A percentile compares a stretch with the other conserved stretches of the same genome.
phyloP scores from a whole-genome alignment of 2,888 invertebrate genomes.

The Panopea generosa region DNA sequence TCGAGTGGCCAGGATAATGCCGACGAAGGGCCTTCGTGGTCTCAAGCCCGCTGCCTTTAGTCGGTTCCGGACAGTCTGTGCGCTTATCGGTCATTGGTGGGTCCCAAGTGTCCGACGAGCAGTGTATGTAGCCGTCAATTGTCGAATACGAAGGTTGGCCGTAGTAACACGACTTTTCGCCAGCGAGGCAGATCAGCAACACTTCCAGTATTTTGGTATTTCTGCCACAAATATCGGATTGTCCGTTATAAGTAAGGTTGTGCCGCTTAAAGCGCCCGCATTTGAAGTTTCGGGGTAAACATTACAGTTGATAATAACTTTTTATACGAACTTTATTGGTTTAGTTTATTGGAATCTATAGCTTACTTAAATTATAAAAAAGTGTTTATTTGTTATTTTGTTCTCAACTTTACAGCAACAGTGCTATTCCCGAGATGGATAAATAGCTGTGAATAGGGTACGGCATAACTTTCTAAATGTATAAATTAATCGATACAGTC shows the following conservation, averaged over 20 bases:
- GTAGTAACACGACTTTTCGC: slow-evolving; percentile 3
- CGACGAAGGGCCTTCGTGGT: slow-evolving; percentile 1
- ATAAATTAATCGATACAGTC: too few relatives aligned
- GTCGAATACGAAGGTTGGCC: slow-evolving; percentile 1
- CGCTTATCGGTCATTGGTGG: slow-evolving; percentile 1
- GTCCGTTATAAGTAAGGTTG: slow-evolving; percentile 3
- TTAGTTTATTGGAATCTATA: not conserved
- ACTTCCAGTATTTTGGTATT: slow-evolving; percentile 3
- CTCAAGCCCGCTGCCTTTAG: not conserved
- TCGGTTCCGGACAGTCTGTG: slow-evolving; percentile 1
- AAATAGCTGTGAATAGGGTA: slow-evolving; percentile 2
- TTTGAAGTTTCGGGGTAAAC: slow-evolving; percentile 1
- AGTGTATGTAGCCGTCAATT: slow-evolving; percentile 3
- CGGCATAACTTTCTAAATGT: slow-evolving; percentile 1
- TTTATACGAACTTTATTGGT: slow-evolving; percentile 3
- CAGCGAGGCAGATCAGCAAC: too few relatives aligned
- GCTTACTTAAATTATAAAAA: not conserved
- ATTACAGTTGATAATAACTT: slow-evolving; percentile 3
- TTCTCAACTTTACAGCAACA: slow-evolving; percentile 1
- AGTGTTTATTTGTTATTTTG: too few relatives aligned
- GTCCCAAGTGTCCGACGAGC: slow-evolving; percentile 3
- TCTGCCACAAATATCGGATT: slow-evolving; percentile 2
- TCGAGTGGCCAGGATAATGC: slow-evolving; percentile 3
- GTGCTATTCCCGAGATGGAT: too few relatives aligned
- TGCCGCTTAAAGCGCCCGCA: too few relatives aligned